phyloP scores from a whole-genome alignment of 2,797 vertebrate genomes.

The Oceanodroma leucorhoa region DNA sequence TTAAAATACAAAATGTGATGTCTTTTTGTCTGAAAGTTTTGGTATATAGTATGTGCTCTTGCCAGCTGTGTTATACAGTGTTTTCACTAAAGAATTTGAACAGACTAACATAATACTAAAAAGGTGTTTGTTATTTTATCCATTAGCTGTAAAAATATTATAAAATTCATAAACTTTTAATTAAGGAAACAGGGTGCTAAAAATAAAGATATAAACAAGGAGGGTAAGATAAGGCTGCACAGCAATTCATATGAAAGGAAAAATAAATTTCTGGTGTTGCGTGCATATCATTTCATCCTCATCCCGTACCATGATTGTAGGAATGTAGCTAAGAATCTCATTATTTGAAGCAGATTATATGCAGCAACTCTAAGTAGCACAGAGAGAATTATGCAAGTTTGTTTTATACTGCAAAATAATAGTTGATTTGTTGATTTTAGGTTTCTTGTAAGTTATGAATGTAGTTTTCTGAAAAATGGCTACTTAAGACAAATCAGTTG shows the following conservation, averaged over 20 bases:
- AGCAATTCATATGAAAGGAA: not conserved
- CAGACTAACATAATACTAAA: not conserved
- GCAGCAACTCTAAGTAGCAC: not conserved
- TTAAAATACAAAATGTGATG: conserved; percentile 56
- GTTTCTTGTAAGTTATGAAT: not conserved
- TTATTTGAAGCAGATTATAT: not conserved
- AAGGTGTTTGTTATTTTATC: conserved; percentile 50
- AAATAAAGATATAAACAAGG: conserved; percentile 1
- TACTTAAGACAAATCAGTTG: not conserved
- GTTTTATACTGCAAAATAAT: not conserved
- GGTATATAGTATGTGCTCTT: conserved; percentile 40
- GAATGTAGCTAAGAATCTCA: not conserved
- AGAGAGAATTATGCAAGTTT: not conserved
- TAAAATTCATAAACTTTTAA: conserved; percentile 33
- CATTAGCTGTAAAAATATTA: conserved; percentile 47
- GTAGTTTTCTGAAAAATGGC: not conserved
- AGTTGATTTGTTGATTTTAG: not conserved
- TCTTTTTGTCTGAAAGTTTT: conserved; percentile 64
- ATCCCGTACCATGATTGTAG: fast-evolving
- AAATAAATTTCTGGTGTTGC: not conserved
- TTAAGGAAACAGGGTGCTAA: conserved; percentile 48
- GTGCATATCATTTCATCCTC: not conserved
- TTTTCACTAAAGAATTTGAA: not conserved
- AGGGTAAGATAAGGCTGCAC: not conserved
- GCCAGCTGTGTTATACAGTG: conserved; percentile 1